Conservation (phyloP, 2,113 vertebrate genomes). For the Pseudonaja textilis region DNA sequence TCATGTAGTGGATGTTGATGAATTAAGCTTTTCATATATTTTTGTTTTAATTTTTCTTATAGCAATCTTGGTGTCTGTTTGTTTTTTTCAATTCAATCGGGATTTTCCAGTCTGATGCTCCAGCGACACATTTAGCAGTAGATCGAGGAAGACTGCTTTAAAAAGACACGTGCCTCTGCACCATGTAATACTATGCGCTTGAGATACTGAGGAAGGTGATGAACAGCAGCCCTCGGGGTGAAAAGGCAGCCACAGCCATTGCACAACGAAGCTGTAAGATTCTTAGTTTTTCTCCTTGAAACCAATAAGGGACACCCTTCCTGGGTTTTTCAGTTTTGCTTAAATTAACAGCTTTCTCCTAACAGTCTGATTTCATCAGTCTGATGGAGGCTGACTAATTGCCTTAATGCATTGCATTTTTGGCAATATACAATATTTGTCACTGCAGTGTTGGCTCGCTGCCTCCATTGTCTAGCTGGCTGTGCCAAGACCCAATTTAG, state of each 20-base stretch:
- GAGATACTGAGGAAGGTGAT: neutral
- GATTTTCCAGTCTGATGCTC: neutral
- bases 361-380: slow-evolving; percentile 48
- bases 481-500: slow-evolving; percentile 36
- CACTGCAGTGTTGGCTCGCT: slow-evolving; percentile 27
- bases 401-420: slow-evolving; percentile 38
- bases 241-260: slow-evolving; percentile 5
- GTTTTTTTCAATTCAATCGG: neutral
- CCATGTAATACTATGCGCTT: neutral
- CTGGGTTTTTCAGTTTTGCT: slow-evolving; percentile 18
- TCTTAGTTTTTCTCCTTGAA: slow-evolving; percentile 16
- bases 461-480: neutral
- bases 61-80: neutral
- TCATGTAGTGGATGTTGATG: neutral
- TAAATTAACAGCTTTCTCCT: slow-evolving; percentile 48
- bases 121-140: neutral
- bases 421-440: slow-evolving; percentile 27
- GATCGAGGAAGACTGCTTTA: neutral
- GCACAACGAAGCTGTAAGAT: neutral
- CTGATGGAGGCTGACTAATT: slow-evolving; percentile 53
- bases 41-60: neutral
- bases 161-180: neutral
- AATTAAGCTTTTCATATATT: neutral
- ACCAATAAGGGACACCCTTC: neutral
- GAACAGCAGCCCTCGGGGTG: neutral